Base-by-base conservation (phyloP, 2,888 invertebrate genomes). In the Alcis repandata region DNA sequence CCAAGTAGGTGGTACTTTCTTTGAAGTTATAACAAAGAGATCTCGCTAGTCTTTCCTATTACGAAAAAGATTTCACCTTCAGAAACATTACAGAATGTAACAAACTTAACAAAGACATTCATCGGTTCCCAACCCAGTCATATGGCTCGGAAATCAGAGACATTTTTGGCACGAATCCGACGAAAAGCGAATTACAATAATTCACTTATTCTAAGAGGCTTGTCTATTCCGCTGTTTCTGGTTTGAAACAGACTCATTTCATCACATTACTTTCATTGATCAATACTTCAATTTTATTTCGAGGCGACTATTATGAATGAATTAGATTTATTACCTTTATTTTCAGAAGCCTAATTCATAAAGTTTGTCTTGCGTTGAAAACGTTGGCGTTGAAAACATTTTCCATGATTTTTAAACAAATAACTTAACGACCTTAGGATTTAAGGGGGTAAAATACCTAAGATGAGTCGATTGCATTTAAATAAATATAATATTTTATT, bases 171-270 rank as follows among this genome's bases (percentile, higher is more conserved):
- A 43, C 1, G 9, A 43, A 43, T 41, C 15, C 8, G 41, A 19
- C 43, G 19, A 43, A 43, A 38, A 38, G n/a, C 38, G 38, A 38
- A 38, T 38, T n/a, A n/a, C 38, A n/a, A 19, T 19, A 43, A 43
- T 17, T 43, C 17, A 17, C 11, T 43, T 9, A 43, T 11, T 43
- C 11, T 11, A 11, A 43, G 43, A 10, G 19, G 43, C 19, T 17
- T 9, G 17, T 41, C 41, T 15, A n/a, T 7, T 38, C 41, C n/a
- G 15, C 2, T 19, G 19, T 19, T 43, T 43, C 43, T 17, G 9
- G 43, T 19, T 19, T 43, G 17, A 43, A 43, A 19, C 43, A 19
- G 43, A 43, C 43, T 43, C 43, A 19, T 43, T 17, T 10, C 19
- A 43, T 43, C 43, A 19, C 43, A 43, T 19, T 11, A 43, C 19